Conservation (phyloP, 2,797 vertebrate genomes). For the Pangasius sanitwongsei region DNA sequence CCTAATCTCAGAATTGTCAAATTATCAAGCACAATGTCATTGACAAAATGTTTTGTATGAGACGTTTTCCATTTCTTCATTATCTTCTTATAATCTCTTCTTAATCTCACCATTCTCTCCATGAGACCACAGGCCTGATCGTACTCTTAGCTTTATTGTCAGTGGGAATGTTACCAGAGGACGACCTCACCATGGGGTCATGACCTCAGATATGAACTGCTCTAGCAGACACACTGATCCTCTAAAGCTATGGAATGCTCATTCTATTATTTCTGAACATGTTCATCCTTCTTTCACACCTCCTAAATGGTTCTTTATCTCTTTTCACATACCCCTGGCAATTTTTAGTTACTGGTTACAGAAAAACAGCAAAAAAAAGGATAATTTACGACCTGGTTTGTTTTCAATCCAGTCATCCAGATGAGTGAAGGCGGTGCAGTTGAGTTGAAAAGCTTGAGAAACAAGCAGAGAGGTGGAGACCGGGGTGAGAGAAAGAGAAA, state of each 20-base stretch:
- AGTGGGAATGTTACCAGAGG: slow-evolving; percentile 33
- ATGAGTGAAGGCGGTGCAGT: slow-evolving; percentile 19
- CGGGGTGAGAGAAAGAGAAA: slow-evolving; percentile 58
- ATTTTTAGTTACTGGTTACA: slow-evolving; percentile 14
- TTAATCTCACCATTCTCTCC: slow-evolving; percentile 22
- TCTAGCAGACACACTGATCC: slow-evolving; percentile 16
- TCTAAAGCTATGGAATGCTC: slow-evolving; percentile 16
- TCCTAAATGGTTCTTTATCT: slow-evolving; percentile 8
- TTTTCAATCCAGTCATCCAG: slow-evolving; percentile 21
- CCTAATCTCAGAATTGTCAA: neutral
- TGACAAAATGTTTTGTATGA: neutral
- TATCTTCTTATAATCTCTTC: slow-evolving; percentile 13
- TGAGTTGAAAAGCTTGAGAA: slow-evolving; percentile 41
- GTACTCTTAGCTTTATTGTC: slow-evolving; percentile 22
- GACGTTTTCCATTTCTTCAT: slow-evolving; percentile 1
- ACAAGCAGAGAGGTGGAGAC: slow-evolving; percentile 45
- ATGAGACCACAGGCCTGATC: neutral
- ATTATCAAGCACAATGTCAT: neutral
- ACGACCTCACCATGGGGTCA: slow-evolving; percentile 38
- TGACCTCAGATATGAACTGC: slow-evolving; percentile 42
- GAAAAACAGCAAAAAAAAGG: neutral
- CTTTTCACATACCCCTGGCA: neutral
- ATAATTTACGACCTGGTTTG: slow-evolving; percentile 13
- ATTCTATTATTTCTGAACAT: slow-evolving; percentile 4
- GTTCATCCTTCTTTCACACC: slow-evolving; percentile 14